Evolutionary conservation across 2,797 vertebrate species (phyloP).

Genomic region (Oreonectes daqikongensis): DNA sequence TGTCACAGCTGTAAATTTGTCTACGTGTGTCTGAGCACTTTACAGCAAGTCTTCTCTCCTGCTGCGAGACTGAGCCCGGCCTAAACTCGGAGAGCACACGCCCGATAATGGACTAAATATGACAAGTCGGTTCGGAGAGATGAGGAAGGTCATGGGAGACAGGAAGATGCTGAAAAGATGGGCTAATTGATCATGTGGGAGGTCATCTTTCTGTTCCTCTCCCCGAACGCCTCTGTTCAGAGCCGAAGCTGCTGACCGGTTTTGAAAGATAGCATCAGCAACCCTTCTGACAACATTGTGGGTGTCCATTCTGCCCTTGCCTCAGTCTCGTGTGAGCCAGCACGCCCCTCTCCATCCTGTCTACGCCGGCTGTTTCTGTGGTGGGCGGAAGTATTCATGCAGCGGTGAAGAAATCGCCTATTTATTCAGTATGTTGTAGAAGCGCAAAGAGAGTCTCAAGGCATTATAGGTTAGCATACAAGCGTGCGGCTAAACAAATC

Average conservation of each 20-base stretch:
- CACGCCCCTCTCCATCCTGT: conserved; percentile 34
- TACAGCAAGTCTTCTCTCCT: neutral
- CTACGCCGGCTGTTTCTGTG: conserved; percentile 22
- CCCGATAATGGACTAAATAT: conserved; percentile 45
- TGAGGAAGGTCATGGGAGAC: conserved; percentile 50
- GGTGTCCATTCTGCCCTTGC: conserved; percentile 43
- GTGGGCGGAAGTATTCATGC: conserved; percentile 10
- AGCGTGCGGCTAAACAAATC: conserved; percentile 23
- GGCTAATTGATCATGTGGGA: conserved; percentile 77
- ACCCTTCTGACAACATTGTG: conserved; percentile 41
- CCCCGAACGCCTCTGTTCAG: conserved; percentile 47
- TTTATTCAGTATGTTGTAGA: conserved; percentile 17
- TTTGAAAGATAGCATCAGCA: conserved; percentile 40
- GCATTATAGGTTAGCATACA: conserved; percentile 30
- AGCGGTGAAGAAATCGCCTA: conserved; percentile 26
- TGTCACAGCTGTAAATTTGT: conserved; percentile 40
- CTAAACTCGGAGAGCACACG: conserved; percentile 20
- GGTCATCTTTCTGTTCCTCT: conserved; percentile 60
- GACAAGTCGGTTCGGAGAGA: conserved; percentile 42
- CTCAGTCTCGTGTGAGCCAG: conserved; percentile 22
- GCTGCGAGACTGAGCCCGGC: conserved; percentile 25
- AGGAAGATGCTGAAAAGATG: conserved; percentile 63
- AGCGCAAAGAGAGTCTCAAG: conserved; percentile 17
- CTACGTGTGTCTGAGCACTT: conserved; percentile 40
- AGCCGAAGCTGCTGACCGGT: conserved; percentile 32